Evolutionary conservation across 2,888 invertebrate species (phyloP), one percentile per base, ranked within the genome.

Genomic region (Tetanocera ferruginea): DNA sequence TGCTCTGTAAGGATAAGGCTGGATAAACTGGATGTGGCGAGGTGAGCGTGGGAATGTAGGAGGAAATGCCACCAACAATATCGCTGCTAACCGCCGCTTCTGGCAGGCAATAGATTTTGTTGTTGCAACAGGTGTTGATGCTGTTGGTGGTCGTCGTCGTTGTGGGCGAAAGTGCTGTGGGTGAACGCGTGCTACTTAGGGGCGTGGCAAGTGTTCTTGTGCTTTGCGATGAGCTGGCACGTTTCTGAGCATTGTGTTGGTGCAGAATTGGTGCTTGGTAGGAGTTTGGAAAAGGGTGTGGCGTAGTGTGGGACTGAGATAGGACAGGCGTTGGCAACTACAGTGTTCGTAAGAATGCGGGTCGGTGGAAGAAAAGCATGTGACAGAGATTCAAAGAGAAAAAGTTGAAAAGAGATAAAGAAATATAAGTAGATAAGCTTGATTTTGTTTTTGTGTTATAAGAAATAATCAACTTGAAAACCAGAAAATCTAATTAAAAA

Each of bases 1-100:
- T 60, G 70, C 49, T 70, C 70, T 76, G 76, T 60, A 76, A 76
- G 70, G 70, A 76, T 70, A 76, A 70, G 19, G 69, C 17, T 49
- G 25, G 60, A 55, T 14, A 51, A 28, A 25, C 51, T 31, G 49
- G 81, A 79, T 76, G 80, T 74, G 73, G 76, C 78, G 81, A 76
- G 81, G 78, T 75, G 80, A 75, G 74, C 76, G 62, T 70, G 78
- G 76, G 77, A 79, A 78, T 55, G 77, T 80, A 79, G 70, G 79
- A 72, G 62, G 79, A 64, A 64, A 76, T 76, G 74, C 60, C 72
- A 71, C 23, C 34, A 43, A 60, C 5, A 49, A 60, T 80, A 79
- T 78, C 73, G 76, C 73, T 70, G 71, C 76, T 77, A 78, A 78
- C 77, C 75, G 76, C 78, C 74, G 80, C 75, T 60, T 79, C 76